Conservation (phyloP, 2,888 invertebrate species). For the Tiliacea aurago region DNA sequence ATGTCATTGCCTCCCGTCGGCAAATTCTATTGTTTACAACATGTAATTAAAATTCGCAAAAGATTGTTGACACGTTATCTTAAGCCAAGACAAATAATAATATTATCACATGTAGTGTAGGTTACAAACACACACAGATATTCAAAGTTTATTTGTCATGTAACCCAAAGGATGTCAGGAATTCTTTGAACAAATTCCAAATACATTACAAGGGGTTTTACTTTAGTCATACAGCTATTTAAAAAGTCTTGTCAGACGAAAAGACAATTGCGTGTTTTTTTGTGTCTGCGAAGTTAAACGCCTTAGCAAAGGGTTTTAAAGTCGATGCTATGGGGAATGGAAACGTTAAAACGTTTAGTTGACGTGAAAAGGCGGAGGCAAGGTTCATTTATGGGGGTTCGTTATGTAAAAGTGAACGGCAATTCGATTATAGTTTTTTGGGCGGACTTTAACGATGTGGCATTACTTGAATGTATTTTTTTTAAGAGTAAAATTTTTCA, state of each 20-base stretch:
- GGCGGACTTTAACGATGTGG: slow-evolving; percentile 3
- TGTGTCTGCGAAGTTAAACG: slow-evolving; percentile 60
- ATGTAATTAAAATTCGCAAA: slow-evolving; percentile 25
- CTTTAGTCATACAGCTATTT: slow-evolving; percentile 49
- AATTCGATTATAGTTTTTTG: slow-evolving; percentile 30
- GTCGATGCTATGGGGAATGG: slow-evolving; percentile 30
- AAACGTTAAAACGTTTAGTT: slow-evolving; percentile 37
- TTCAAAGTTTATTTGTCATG: slow-evolving; percentile 32
- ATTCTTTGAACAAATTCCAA: slow-evolving; percentile 57
- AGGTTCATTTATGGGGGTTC: slow-evolving; percentile 48
- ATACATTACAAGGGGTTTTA: slow-evolving; percentile 12
- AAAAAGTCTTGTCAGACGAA: slow-evolving; percentile 39
- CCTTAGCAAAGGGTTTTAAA: slow-evolving; percentile 46
- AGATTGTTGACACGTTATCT: slow-evolving; percentile 23
- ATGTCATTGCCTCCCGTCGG: slow-evolving; percentile 22
- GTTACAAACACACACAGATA: background rate
- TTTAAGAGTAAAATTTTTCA: background rate
- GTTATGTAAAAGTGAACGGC: slow-evolving; percentile 24
- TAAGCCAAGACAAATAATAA: slow-evolving; percentile 11
- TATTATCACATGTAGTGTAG: slow-evolving; percentile 2
- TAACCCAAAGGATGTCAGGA: slow-evolving; percentile 43
- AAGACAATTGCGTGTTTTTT: slow-evolving; percentile 43
- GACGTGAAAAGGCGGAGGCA: slow-evolving; percentile 27
- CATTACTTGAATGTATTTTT: background rate
- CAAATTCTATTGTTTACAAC: slow-evolving; percentile 46